Evolutionary conservation across 1,140 invertebrate species (phyloP), one percentile per base, ranked within the genome.

Genomic region (Kradibia gibbosae): DNA sequence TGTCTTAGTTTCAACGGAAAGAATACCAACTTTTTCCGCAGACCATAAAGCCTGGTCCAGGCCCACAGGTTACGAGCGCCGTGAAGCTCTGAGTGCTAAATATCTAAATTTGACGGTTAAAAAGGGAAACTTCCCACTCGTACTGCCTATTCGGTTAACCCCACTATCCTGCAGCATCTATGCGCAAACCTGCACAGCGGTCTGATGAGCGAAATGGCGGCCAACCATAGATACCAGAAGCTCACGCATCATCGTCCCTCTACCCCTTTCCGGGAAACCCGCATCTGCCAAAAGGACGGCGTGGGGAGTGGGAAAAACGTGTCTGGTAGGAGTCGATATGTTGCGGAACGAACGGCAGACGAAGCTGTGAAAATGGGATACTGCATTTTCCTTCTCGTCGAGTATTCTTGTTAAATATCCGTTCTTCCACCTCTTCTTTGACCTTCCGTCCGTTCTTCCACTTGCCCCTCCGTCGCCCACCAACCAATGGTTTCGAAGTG

Each of bases 301-400:
- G 50, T 11, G 50, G 50, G 15, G 15, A 65, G 15, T 34, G 34
- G 13, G 31, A 34, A 7, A 25, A 36, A 25, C 86, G 82, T 86
- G 84, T 71, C 80, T 25, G 55, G 55, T 57, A 57, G 22, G 55
- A 57, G 55, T 57, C n/a, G 25, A 57, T 57, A 25, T 3, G 25
- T 25, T 25, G 55, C 55, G 55, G 25, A 57, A 57, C 55, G 55
- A 57, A 13, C 85, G 86, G 88, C 89, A 90, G 89, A 89, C 88
- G 85, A 83, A 84, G 85, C 42, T 48, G 42, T 42, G 39, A 77
- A 75, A 77, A 77, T 67, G 42, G 60, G 65, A 77, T 65, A 77
- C 65, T 45, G 28, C 75, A 60, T 77, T 62, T 50, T 36, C 34
- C 25, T 60, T 36, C n/a, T 22, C n/a, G n/a, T 39, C 42, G 1